These are phyloP conservation scores for Eupsilia transversa DNA, from an alignment of 2,888 invertebrate species.

Conservation along the genomic window DNA sequence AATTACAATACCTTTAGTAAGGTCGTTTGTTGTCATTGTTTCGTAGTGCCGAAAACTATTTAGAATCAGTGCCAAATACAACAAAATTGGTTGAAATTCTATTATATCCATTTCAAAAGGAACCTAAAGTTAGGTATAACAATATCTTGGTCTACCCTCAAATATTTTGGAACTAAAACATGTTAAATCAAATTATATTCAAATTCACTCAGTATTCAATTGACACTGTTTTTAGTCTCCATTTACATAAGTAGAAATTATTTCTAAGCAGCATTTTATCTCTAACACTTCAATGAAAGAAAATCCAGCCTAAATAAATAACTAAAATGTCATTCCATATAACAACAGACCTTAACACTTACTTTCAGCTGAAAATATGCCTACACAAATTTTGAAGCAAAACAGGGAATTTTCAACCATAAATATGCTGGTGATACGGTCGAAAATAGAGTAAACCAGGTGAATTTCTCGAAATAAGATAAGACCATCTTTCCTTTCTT, in stretches of 20 bases:
- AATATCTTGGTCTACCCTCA: not conserved
- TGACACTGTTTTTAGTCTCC: not conserved
- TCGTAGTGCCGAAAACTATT: slow-evolving; percentile 4
- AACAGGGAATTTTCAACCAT: not conserved
- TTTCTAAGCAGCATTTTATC: slow-evolving; percentile 6
- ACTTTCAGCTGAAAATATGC: slow-evolving; percentile 16
- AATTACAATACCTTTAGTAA: not conserved
- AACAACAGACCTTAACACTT: slow-evolving; percentile 16
- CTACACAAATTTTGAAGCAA: not conserved
- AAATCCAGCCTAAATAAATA: slow-evolving; percentile 36
- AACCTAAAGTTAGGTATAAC: not conserved
- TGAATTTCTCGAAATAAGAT: slow-evolving; percentile 17
- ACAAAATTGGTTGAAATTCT: not conserved
- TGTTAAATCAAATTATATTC: not conserved
- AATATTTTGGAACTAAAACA: not conserved
- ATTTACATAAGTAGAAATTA: not conserved
- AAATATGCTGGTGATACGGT: not conserved
- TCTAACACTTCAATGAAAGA: slow-evolving; percentile 7
- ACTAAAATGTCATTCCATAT: slow-evolving; percentile 16
- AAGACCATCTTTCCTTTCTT: slow-evolving; percentile 37
- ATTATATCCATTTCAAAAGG: slow-evolving; percentile 19
- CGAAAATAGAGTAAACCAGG: not conserved
- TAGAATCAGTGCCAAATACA: slow-evolving; percentile 3
- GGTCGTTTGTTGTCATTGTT: not conserved
- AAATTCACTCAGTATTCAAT: not conserved